Evolutionary conservation across 2,797 vertebrate genomes (phyloP).

Genomic region (Pyrrhura leucotis): DNA sequence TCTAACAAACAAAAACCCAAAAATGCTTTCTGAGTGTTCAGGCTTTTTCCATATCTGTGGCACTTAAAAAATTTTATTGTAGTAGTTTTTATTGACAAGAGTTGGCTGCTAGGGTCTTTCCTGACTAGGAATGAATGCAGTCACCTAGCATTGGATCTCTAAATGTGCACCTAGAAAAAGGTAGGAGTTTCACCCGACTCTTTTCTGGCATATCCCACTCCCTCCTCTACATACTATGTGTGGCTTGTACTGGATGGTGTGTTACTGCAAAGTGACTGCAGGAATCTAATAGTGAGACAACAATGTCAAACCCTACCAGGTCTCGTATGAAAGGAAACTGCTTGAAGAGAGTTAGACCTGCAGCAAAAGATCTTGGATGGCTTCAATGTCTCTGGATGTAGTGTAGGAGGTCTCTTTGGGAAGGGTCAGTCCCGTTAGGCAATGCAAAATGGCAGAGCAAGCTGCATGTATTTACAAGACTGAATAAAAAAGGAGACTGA

Average conservation of each 20-base stretch:
- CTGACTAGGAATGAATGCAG: not conserved
- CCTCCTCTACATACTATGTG: not conserved
- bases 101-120: not conserved
- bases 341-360: not conserved
- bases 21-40: slow-evolving; percentile 43
- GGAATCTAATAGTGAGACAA: not conserved
- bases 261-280: not conserved
- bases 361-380: not conserved
- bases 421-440: not conserved
- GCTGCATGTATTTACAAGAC: not conserved
- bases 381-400: not conserved
- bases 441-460: not conserved
- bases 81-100: not conserved
- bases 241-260: not conserved
- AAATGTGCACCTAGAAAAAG: not conserved
- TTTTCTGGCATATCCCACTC: not conserved
- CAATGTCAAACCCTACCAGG: not conserved
- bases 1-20: not conserved
- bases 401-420: not conserved
- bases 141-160: not conserved
- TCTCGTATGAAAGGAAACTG: not conserved
- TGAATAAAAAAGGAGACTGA: not conserved
- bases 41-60: not conserved
- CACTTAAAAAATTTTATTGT: not conserved
- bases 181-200: not conserved